A percentile compares a stretch with the other conserved stretches of the same genome.
Conservation (phyloP, 1,140 invertebrate species). For the Cherax destructor region DNA sequence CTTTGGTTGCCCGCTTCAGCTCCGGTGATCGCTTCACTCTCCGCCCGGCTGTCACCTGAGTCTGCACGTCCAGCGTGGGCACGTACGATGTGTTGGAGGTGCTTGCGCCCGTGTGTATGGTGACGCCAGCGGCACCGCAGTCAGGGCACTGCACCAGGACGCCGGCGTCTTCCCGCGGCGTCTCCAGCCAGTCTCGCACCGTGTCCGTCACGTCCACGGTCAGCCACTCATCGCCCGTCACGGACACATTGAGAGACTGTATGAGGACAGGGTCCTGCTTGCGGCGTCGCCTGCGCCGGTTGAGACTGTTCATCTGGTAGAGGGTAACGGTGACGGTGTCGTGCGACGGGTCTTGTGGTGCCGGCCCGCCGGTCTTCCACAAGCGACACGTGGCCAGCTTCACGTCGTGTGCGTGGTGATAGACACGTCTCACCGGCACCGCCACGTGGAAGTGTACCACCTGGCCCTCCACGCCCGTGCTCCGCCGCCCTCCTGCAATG, state of each 20-base stretch:
- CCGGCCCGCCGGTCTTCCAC: constrained; percentile 53
- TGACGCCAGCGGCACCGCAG: constrained; percentile 52
- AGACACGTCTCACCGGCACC: constrained; percentile 50
- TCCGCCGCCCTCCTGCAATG: constrained; percentile 41
- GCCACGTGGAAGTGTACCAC: constrained; percentile 63
- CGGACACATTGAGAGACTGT: constrained; percentile 48
- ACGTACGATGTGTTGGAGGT: constrained; percentile 57
- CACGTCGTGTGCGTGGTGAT: constrained; percentile 45
- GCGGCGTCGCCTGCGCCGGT: constrained; percentile 26
- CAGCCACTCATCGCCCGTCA: constrained; percentile 55
- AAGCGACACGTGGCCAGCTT: constrained; percentile 55
- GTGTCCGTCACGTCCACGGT: constrained; percentile 43
- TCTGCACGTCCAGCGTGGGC: constrained; percentile 58
- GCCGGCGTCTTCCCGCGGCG: constrained; percentile 50
- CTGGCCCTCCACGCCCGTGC: constrained; percentile 41
- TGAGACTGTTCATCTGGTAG: constrained; percentile 41
- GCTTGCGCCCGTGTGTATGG: constrained; percentile 48
- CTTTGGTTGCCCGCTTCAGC: constrained; percentile 38
- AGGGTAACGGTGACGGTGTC: constrained; percentile 45
- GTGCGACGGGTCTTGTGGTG: constrained; percentile 20
- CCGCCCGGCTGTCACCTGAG: constrained; percentile 52
- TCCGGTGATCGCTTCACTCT: constrained; percentile 38
- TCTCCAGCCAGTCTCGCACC: constrained; percentile 39
- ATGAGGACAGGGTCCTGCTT: constrained; percentile 41
- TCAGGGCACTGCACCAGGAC: constrained; percentile 56